Evolutionary conservation across 2,113 vertebrate species (phyloP).

Genomic region (Merops nubicus): DNA sequence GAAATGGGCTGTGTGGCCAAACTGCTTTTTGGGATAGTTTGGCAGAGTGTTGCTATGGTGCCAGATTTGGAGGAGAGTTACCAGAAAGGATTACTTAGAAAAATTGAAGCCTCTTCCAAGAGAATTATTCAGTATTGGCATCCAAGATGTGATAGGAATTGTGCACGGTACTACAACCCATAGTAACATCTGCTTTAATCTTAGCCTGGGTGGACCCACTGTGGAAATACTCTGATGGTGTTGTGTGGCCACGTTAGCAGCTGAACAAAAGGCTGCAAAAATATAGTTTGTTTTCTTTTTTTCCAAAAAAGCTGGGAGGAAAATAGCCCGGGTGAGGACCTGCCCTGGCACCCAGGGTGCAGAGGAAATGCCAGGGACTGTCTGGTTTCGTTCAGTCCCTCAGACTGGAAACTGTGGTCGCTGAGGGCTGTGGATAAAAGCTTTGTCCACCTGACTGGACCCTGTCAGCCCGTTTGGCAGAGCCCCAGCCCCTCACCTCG

Average conservation of each 20-base stretch:
- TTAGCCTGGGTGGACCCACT: background rate
- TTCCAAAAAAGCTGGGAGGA: background rate
- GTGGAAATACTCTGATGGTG: background rate
- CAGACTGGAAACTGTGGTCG: background rate
- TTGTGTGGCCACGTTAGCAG: background rate
- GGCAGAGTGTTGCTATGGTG: background rate
- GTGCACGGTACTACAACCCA: fast-evolving
- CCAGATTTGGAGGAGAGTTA: background rate
- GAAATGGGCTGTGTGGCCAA: background rate
- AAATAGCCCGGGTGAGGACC: fast-evolving
- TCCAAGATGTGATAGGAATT: background rate
- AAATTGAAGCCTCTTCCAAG: background rate
- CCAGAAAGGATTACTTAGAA: background rate
- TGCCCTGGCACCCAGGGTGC: background rate
- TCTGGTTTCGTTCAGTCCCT: background rate
- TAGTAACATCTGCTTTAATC: background rate
- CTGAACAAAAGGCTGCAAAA: background rate
- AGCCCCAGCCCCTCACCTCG: fast-evolving
- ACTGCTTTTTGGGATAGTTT: background rate
- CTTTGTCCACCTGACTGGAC: background rate
- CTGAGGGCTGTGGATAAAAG: background rate
- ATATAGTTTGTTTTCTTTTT: too few relatives aligned
- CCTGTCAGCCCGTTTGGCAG: background rate
- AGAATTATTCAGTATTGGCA: background rate
- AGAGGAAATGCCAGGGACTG: background rate